Percentiles rank a stretch among this genome's conserved stretches.
Evolutionary conservation across 53 echinoderm and acorn worm genomes (phyloP).

Genomic region (Holothuria scabra): DNA sequence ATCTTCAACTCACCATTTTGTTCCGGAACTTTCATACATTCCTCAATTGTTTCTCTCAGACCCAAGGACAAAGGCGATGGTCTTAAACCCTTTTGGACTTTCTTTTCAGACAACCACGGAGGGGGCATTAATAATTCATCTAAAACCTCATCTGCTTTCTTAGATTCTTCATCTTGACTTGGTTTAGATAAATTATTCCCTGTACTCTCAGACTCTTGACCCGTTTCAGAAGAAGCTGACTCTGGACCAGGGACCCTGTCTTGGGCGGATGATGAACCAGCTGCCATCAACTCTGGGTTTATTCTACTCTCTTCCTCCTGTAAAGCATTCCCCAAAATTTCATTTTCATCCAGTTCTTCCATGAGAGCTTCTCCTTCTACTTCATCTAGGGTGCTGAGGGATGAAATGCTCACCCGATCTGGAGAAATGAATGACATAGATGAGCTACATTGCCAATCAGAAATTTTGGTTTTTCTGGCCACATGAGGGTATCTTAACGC

Average conservation of each 20-base stretch:
- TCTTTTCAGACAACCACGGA: conserved; percentile 50
- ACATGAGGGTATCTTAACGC: too few relatives aligned
- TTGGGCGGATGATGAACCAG: conserved; percentile 2
- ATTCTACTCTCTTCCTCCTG: conserved; percentile 24
- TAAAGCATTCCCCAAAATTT: neutral
- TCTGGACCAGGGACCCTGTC: neutral
- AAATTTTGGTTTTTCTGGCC: too few relatives aligned
- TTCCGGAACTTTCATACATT: conserved; percentile 77
- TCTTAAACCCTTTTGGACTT: conserved; percentile 56
- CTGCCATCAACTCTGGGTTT: neutral
- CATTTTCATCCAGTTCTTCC: conserved; percentile 15
- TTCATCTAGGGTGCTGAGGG: conserved; percentile 36
- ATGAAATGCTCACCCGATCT: conserved; percentile 22
- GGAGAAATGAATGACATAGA: neutral
- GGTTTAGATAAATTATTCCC: neutral
- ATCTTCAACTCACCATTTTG: conserved; percentile 61
- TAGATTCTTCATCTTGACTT: neutral
- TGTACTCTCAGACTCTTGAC: neutral
- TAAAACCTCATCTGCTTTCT: conserved; percentile 45
- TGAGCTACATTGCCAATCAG: too few relatives aligned
- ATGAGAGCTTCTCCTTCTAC: neutral
- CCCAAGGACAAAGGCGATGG: conserved; percentile 87
- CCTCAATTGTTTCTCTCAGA: conserved; percentile 82
- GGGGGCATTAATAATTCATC: conserved; percentile 72
- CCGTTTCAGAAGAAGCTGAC: neutral